phyloP scores from a whole-genome alignment of 2,888 invertebrate genomes.

The Ophonus ardosiacus region DNA sequence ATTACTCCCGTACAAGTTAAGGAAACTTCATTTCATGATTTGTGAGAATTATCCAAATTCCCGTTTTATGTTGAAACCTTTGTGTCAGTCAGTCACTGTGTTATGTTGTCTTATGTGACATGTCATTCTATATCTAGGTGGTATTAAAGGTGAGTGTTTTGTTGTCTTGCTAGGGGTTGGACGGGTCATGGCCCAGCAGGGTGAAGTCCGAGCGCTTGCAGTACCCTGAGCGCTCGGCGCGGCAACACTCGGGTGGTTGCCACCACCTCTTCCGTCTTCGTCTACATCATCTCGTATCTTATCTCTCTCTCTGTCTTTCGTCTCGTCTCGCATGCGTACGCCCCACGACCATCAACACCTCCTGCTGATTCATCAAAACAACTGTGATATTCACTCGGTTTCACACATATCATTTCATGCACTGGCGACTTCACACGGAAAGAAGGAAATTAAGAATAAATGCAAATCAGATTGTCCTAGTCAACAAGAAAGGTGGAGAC shows the following conservation, averaged over 20 bases:
- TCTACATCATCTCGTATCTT: conserved; percentile 22
- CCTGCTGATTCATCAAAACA: not conserved
- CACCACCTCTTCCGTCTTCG: conserved; percentile 58
- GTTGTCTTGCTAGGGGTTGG: conserved; percentile 70
- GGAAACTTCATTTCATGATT: too few relatives aligned
- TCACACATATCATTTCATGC: not conserved
- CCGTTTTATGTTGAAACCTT: not conserved
- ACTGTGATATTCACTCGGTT: not conserved
- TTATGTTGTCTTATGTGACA: not conserved
- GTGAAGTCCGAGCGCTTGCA: conserved; percentile 70
- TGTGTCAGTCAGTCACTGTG: not conserved
- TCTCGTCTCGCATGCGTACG: conserved; percentile 10
- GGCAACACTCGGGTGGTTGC: conserved; percentile 70
- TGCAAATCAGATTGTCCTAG: too few relatives aligned
- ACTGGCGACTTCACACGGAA: not conserved
- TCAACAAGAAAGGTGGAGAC: too few relatives aligned
- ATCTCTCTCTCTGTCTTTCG: not conserved
- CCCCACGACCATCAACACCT: not conserved
- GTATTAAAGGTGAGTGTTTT: conserved; percentile 54
- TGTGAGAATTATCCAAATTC: too few relatives aligned
- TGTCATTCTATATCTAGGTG: not conserved
- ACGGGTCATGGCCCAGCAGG: conserved; percentile 73
- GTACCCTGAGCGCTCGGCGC: conserved; percentile 70
- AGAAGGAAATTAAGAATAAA: not conserved
- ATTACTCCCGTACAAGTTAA: too few relatives aligned